Evolutionary conservation across 1,140 invertebrate species (phyloP).

Genomic region (Nylanderia fulva): DNA sequence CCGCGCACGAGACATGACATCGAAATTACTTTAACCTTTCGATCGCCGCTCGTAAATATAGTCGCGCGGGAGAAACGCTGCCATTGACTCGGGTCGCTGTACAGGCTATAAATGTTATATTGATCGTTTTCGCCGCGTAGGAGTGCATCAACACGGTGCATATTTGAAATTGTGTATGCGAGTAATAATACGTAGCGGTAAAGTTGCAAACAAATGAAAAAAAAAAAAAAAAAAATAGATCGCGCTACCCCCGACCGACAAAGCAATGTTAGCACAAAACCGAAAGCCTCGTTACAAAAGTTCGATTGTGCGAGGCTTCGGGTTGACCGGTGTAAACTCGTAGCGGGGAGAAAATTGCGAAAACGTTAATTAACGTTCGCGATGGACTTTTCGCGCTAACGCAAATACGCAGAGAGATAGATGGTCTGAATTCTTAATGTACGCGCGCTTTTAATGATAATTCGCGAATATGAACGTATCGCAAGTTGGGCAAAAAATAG

Average conservation of each 20-base stretch:
- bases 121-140: conserved; percentile 25
- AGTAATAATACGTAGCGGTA: conserved; percentile 39
- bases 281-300: conserved; percentile 53
- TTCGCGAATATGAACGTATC: conserved; percentile 47
- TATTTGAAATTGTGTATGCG: conserved; percentile 43
- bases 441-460: conserved; percentile 45
- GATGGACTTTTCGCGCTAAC: conserved; percentile 40
- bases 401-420: conserved; percentile 17
- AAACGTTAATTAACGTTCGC: conserved; percentile 53
- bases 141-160: conserved; percentile 40
- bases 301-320: conserved; percentile 49
- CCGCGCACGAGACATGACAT: conserved; percentile 45
- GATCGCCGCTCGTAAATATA: conserved; percentile 56
- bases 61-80: conserved; percentile 40
- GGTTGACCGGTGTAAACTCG: conserved; percentile 44
- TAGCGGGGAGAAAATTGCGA: conserved; percentile 21
- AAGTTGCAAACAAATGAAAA: conserved; percentile 55
- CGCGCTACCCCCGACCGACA: background rate
- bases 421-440: conserved; percentile 36
- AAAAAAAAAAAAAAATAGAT: conserved; percentile 21
- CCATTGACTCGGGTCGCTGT: conserved; percentile 58
- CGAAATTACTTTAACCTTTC: conserved; percentile 71
- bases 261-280: conserved; percentile 42
- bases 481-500: conserved; percentile 18
- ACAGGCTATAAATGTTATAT: conserved; percentile 58